phyloP scores from a whole-genome alignment of 2,888 invertebrate species.

The Andrena trimmerana region DNA sequence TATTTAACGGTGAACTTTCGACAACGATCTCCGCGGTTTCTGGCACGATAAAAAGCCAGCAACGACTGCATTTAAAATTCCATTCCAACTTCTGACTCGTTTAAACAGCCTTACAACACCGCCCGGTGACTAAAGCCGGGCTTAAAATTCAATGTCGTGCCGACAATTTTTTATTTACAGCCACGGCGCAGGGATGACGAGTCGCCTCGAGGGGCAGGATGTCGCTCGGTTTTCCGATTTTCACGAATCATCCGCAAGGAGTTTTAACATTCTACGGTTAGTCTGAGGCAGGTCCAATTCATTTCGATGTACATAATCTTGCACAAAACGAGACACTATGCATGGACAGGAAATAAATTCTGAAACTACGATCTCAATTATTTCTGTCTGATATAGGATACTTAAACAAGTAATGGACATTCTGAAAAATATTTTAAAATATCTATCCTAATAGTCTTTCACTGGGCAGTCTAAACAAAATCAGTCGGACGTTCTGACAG shows the following conservation, averaged over 20 bases:
- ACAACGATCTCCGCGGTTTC: neutral
- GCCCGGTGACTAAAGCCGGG: neutral
- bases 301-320: neutral
- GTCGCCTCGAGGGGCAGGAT: neutral
- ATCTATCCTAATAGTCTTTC: no score
- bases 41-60: constrained; percentile 28
- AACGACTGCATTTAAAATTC: constrained; percentile 44
- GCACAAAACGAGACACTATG: neutral
- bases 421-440: no score
- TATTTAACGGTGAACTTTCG: constrained; percentile 18
- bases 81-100: constrained; percentile 48
- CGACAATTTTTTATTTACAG: constrained; percentile 46
- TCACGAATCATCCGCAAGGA: neutral
- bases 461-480: neutral
- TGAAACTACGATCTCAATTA: neutral
- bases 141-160: constrained; percentile 40
- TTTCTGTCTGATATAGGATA: no score
- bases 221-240: neutral
- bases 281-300: neutral
- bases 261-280: no score
- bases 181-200: neutral
- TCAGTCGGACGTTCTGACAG: neutral
- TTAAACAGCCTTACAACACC: constrained; percentile 23
- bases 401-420: no score
- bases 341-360: no score